phyloP scores from a whole-genome alignment of 2,113 vertebrate genomes.

The Bubo scandiacus region DNA sequence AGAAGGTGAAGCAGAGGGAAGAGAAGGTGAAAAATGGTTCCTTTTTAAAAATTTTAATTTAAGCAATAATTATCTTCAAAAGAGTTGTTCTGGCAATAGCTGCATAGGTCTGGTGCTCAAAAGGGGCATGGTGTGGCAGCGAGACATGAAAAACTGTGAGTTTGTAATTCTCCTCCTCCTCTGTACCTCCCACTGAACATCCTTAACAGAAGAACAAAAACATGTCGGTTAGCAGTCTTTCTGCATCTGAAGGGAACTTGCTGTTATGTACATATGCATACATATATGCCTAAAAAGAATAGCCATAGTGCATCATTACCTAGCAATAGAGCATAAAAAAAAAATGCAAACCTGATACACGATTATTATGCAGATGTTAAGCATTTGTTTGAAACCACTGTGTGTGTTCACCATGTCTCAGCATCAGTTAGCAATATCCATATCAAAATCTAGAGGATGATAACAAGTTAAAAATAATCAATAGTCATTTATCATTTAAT shows the following conservation, averaged over 20 bases:
- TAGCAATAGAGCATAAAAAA: background rate
- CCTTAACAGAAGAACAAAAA: background rate
- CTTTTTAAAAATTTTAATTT: background rate
- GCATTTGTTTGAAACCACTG: background rate
- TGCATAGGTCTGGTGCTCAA: background rate
- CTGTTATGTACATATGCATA: background rate
- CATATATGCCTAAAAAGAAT: background rate
- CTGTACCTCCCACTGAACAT: background rate
- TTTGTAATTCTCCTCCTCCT: background rate
- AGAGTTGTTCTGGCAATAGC: background rate
- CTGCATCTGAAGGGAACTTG: background rate
- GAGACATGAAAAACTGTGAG: background rate
- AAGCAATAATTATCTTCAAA: background rate
- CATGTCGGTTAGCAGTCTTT: background rate
- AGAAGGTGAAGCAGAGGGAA: background rate
- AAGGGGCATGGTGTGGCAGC: background rate
- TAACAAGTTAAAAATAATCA: conserved; percentile 40
- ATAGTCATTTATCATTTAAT: conserved; percentile 42
- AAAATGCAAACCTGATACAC: background rate
- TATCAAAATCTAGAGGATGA: conserved; percentile 5
- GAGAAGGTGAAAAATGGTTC: background rate
- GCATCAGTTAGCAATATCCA: background rate
- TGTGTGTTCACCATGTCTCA: background rate
- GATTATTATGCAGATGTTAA: background rate
- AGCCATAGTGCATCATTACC: background rate